phyloP scores from a whole-genome alignment of 1,140 invertebrate species.

The Probaryconus sp. region DNA sequence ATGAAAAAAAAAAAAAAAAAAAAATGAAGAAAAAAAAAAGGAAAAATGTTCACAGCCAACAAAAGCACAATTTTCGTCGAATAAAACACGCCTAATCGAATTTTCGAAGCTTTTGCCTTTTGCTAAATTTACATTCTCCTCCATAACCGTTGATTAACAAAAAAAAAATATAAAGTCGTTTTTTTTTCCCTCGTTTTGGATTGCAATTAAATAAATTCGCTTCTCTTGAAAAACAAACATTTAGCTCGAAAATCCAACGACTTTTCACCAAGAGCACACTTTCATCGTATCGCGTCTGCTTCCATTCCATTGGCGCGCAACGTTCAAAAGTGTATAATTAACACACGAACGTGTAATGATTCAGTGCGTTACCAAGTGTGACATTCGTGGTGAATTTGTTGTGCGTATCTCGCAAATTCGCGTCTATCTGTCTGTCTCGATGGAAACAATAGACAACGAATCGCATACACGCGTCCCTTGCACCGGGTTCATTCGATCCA shows the following conservation, averaged over 20 bases:
- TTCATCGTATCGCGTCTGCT: slow-evolving; percentile 24
- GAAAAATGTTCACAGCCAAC: too few species aligned
- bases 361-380: slow-evolving; percentile 49
- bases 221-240: slow-evolving; percentile 22
- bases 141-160: not conserved
- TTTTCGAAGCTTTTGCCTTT: too few species aligned
- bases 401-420: slow-evolving; percentile 41
- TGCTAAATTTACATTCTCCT: too few species aligned
- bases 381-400: slow-evolving; percentile 52
- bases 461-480: slow-evolving; percentile 19
- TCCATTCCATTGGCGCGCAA: slow-evolving; percentile 3
- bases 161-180: not conserved
- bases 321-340: slow-evolving; percentile 50
- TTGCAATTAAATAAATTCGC: slow-evolving; percentile 19
- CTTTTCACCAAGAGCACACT: slow-evolving; percentile 33
- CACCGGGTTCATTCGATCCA: slow-evolving; percentile 21
- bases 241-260: slow-evolving; percentile 22
- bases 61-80: too few species aligned
- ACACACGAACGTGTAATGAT: slow-evolving; percentile 45
- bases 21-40: too few species aligned
- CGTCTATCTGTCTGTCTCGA: slow-evolving; percentile 44
- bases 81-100: too few species aligned
- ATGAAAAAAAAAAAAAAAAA: too few species aligned
- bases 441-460: slow-evolving; percentile 46
- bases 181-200: not conserved